Base-by-base conservation (phyloP, 2,113 vertebrate species). In the Gavialis gangeticus region DNA sequence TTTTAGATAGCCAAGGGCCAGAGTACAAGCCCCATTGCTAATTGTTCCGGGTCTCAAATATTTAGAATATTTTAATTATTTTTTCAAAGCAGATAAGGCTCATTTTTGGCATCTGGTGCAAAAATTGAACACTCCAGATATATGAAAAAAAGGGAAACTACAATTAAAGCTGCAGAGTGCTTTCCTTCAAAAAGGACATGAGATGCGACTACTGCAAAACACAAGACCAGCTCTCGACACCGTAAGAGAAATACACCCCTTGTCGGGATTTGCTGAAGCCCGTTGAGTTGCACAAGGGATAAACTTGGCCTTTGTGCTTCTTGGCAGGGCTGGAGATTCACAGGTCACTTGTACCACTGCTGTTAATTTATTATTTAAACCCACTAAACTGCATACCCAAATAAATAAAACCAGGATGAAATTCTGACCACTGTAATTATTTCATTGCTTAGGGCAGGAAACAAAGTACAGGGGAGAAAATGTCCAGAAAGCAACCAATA, bases 391-490 rank as follows among this genome's bases (percentile, higher is more conserved):
- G 27, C n/a, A 67, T 8, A n/a, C 17, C 63, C 28, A 67, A 56
- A 66, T 5, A 10, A 62, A 46, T 82, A 71, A 0, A 2, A 1
- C 63, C 5, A 14, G 1, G 11, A 16, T 56, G 59, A 62, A 54
- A 66, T 66, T n/a, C 15, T 56, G 27, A 57, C 63, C 58, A n/a
- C 82, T 4, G 1, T 9, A 5, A n/a, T 5, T 77, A 3, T 64
- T 85, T 3, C 17, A 56, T 3, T 27, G 56, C 34, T 85, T 28
- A 54, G 79, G n/a, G n/a, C 69, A 82, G 17, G 18, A 83, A 89
- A 59, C 11, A 56, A 87, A 73, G 37, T 73, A 73, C 6, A 22
- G 54, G 73, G 64, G n/a, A 67, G 77, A 66, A 87, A 89, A 67
- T 3, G 59, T 0, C 6, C 10, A 37, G 2, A 75, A 77, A 75